Percentiles rank a stretch among this genome's conserved stretches.
Conservation (phyloP, 2,113 vertebrate genomes). For the Otis tarda region DNA sequence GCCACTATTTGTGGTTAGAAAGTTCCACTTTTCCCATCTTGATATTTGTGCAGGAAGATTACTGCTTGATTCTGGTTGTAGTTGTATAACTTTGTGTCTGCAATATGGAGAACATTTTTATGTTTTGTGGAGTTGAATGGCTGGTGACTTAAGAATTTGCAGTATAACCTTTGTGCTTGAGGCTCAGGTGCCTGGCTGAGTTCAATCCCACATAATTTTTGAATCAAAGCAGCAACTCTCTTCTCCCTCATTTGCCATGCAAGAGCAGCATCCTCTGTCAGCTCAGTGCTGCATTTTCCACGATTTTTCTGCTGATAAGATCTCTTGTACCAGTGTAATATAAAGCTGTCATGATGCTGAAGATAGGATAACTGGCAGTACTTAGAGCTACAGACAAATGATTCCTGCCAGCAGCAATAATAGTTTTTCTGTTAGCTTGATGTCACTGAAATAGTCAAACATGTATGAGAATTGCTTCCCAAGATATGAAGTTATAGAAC, state of each 20-base stretch:
- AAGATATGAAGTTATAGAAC: neutral
- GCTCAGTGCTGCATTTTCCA: neutral
- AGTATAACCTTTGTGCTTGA: neutral
- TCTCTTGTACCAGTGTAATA: neutral
- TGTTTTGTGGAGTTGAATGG: neutral
- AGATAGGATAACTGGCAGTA: neutral
- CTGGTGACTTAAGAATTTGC: neutral
- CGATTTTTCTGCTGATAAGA: neutral
- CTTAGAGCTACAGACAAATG: neutral
- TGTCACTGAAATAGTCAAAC: neutral
- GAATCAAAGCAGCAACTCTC: neutral
- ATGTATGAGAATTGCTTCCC: neutral
- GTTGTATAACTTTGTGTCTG: neutral
- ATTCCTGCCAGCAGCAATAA: neutral
- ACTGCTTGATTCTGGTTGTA: neutral
- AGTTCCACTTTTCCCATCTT: neutral
- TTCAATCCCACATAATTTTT: neutral
- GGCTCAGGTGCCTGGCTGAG: neutral
- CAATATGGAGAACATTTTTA: neutral
- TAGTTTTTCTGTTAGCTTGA: neutral
- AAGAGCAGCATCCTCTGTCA: neutral
- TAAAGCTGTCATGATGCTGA: neutral
- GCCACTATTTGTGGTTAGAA: neutral
- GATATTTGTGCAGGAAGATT: neutral
- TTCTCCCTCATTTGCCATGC: neutral